Evolutionary conservation across 2,113 vertebrate genomes (phyloP).

Genomic region (Spermophilus dauricus): DNA sequence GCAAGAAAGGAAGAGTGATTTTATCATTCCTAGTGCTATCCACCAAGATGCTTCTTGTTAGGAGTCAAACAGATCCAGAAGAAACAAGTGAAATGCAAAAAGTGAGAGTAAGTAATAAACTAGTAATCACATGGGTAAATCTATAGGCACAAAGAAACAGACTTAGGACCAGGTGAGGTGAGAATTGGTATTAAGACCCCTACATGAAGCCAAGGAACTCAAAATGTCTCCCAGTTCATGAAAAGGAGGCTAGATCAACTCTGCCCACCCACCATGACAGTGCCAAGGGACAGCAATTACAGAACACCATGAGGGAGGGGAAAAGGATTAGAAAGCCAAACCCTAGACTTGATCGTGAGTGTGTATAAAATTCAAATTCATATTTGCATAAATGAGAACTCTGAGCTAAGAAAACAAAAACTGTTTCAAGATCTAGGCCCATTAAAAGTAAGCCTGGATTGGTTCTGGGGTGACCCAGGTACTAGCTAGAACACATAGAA

Average conservation of each 20-base stretch:
- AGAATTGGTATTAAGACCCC: neutral
- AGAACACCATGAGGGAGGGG: neutral
- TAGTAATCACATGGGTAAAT: too few species aligned
- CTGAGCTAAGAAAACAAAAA: neutral
- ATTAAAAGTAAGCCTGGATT: neutral
- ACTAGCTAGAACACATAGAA: neutral
- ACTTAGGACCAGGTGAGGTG: neutral
- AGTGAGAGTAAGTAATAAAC: too few species aligned
- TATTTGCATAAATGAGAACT: neutral
- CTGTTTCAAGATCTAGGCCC: neutral
- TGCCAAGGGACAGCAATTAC: neutral
- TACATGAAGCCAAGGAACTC: neutral
- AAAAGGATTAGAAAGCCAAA: slow-evolving; percentile 14
- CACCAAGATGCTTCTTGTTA: too few species aligned
- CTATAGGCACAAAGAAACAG: neutral
- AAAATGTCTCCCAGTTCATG: neutral
- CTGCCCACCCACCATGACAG: neutral
- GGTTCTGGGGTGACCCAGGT: neutral
- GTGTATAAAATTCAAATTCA: neutral
- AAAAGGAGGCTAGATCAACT: neutral
- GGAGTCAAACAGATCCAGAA: too few species aligned
- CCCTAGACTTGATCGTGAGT: neutral
- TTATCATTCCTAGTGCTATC: too few species aligned
- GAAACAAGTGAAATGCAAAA: too few species aligned
- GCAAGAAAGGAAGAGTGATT: too few species aligned